Conservation (phyloP, 2,797 vertebrate species). For the Pseudochirops cupreus region DNA sequence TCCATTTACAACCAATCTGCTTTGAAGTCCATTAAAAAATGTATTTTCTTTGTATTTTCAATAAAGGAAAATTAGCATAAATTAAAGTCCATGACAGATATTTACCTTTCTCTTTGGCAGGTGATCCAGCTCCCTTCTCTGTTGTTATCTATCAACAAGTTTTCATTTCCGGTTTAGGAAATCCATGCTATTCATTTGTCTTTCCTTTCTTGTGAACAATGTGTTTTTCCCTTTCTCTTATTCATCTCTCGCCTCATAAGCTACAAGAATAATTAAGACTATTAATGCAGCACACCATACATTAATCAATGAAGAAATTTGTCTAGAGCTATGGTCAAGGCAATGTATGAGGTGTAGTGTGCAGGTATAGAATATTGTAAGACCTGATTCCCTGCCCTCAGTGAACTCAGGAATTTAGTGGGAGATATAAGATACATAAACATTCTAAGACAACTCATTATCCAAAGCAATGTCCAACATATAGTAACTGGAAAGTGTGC, state of each 20-base stretch:
- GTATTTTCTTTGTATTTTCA: background rate
- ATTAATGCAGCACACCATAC: background rate
- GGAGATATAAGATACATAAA: background rate
- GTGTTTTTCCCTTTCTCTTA: background rate
- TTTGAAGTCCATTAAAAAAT: background rate
- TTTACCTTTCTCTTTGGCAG: background rate
- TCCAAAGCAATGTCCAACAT: background rate
- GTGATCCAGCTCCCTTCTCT: background rate
- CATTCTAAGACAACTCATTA: background rate
- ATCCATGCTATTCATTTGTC: background rate
- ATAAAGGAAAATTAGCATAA: background rate
- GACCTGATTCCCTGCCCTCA: background rate
- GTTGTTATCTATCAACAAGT: background rate
- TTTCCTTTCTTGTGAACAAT: background rate
- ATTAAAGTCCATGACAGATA: background rate
- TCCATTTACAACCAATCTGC: background rate
- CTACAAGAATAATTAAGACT: background rate
- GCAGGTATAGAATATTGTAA: too few relatives aligned
- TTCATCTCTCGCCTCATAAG: background rate
- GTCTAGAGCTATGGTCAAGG: background rate
- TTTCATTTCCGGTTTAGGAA: background rate
- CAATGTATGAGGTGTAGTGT: background rate
- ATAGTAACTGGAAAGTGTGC: background rate
- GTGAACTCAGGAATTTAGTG: background rate
- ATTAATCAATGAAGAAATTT: background rate